phyloP scores from a whole-genome alignment of 2,797 vertebrate species.

The Poeciliopsis paucimaculata region DNA sequence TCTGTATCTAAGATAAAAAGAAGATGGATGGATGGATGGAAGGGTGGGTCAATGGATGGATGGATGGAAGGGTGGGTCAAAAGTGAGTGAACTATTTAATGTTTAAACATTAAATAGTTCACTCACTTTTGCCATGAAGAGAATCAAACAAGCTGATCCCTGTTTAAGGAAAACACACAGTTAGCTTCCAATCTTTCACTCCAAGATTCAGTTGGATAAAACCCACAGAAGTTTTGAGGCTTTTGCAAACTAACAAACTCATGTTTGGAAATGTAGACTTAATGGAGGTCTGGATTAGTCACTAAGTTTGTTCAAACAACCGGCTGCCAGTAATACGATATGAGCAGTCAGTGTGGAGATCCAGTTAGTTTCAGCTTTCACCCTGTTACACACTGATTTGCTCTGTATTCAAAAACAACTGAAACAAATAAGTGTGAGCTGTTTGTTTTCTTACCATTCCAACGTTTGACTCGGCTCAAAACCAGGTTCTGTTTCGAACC shows the following conservation, averaged over 20 bases:
- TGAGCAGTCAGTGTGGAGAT: not conserved
- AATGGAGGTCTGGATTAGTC: not conserved
- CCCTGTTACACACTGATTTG: not conserved
- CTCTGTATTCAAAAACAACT: not conserved
- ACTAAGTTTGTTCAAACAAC: not conserved
- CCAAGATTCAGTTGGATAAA: not conserved
- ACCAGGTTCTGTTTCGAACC: not conserved
- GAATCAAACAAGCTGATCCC: not conserved
- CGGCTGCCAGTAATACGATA: not conserved
- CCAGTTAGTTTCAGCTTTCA: not conserved
- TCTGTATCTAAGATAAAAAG: not conserved
- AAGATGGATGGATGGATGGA: no score
- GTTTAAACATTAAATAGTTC: not conserved
- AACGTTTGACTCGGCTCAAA: not conserved
- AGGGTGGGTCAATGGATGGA: no score
- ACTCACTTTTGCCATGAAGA: conserved; percentile 14
- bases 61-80: no score
- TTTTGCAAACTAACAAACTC: not conserved
- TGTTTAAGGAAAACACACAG: conserved; percentile 8
- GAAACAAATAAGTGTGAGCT: not conserved
- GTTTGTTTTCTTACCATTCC: conserved; percentile 1
- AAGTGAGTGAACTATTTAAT: no score
- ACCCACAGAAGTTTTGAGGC: not conserved
- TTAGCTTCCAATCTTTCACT: not conserved
- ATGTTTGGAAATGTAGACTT: not conserved